Evolutionary conservation across 2,888 invertebrate species (phyloP), one percentile per base, ranked within the genome.

Genomic region (Xiphydria camelus): DNA sequence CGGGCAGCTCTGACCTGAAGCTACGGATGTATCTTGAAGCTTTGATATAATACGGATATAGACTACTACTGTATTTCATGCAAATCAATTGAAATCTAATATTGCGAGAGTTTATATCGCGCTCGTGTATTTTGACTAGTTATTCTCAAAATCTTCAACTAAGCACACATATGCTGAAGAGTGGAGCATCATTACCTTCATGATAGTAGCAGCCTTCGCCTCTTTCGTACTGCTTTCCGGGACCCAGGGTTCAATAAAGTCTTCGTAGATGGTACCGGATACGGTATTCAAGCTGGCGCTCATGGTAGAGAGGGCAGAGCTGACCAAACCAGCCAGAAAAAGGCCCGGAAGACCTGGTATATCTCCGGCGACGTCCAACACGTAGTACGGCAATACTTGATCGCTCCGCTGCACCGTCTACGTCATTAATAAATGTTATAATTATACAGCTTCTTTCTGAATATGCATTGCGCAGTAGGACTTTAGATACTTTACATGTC

Each of bases 281-380:
- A 84, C 72, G 1, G 84, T 83, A 61, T 85, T 86, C 12, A 86
- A 76, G 26, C 79, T 73, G 1, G 83, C 80, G 9, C 85, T 84
- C 64, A 86, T 80, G 29, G 85, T 82, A 34, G 85, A 84, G 18
- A 89, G 78, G 1, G 87, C 87, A 0, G 89, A 87, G 62, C 86
- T 85, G 56, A 89, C 87, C 29, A 88, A 79, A 17, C 88, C 85
- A 18, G 89, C 87, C 3, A 88, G 81, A 59, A 90, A 89, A 29
- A 89, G 78, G 2, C 89, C 89, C 18, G 88, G 83, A 36, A 89
- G 78, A 0, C 89, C 89, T 10, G 85, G 85, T 61, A 86, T 79
- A 66, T 81, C 76, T 2, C 78, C 76, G 0, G 87, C 80, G 9
- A 85, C 77, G 57, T 86, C 85, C 79, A 89, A 85, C 4, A 89